A percentile compares a stretch with the other conserved stretches of the same genome.
Conservation (phyloP, 2,888 invertebrate genomes). For the Myopa tessellatipennis region DNA sequence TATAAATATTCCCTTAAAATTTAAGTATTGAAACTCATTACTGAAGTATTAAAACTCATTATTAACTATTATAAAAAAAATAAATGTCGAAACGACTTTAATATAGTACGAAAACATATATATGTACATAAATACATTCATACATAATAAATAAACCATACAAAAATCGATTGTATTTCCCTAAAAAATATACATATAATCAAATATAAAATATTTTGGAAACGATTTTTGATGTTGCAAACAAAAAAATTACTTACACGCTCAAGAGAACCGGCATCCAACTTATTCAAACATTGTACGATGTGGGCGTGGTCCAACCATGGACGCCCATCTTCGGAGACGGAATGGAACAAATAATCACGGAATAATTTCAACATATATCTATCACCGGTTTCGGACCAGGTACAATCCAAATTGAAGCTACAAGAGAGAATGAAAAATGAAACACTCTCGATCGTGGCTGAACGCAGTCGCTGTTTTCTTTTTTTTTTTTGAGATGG, state of each 20-base stretch:
- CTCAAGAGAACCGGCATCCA: conserved; percentile 84
- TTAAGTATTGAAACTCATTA: too few relatives aligned
- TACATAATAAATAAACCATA: too few relatives aligned
- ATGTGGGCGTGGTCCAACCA: conserved; percentile 98
- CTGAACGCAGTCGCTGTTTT: background rate
- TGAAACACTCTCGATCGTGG: too few relatives aligned
- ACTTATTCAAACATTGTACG: conserved; percentile 91
- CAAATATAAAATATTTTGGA: too few relatives aligned
- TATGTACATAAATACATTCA: too few relatives aligned
- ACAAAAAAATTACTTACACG: conserved; percentile 71
- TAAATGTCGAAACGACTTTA: too few relatives aligned
- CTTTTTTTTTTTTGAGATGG: background rate
- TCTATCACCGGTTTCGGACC: conserved; percentile 98
- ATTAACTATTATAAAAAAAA: background rate
- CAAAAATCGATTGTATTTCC: too few relatives aligned
- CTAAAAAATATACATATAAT: too few relatives aligned
- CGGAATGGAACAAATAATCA: conserved; percentile 97
- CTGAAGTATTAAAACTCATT: too few relatives aligned
- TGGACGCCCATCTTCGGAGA: conserved; percentile 90
- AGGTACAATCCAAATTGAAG: conserved; percentile 90
- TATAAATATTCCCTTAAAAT: too few relatives aligned
- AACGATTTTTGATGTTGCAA: too few relatives aligned
- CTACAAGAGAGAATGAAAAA: conserved; percentile 67
- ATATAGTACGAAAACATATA: too few relatives aligned
- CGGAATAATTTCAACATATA: conserved; percentile 98